Evolutionary conservation across 2,888 invertebrate species (phyloP).

Genomic region (Sphinx pinastri): DNA sequence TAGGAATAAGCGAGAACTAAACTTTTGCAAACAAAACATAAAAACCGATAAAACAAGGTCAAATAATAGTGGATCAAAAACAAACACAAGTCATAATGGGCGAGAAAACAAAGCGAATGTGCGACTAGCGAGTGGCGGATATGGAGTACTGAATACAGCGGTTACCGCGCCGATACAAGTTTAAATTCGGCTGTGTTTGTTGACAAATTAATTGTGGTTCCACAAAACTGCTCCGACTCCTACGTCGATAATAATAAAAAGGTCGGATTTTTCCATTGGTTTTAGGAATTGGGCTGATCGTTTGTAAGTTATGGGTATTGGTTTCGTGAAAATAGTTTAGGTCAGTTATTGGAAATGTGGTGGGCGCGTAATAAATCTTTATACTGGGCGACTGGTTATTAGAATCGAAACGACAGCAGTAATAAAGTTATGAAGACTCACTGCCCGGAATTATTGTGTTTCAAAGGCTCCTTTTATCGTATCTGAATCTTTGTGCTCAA

Average conservation of each 20-base stretch:
- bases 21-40: slow-evolving; percentile 39
- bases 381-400: slow-evolving; percentile 22
- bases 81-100: slow-evolving; percentile 42
- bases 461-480: neutral
- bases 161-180: slow-evolving; percentile 33
- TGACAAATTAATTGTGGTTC: slow-evolving; percentile 49
- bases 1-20: slow-evolving; percentile 35
- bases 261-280: slow-evolving; percentile 23
- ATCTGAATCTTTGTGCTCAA: neutral
- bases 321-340: slow-evolving; percentile 39
- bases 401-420: slow-evolving; percentile 9
- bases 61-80: slow-evolving; percentile 40
- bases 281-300: slow-evolving; percentile 35
- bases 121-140: neutral
- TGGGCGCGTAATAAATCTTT: slow-evolving; percentile 30
- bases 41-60: slow-evolving; percentile 20
- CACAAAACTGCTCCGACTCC: slow-evolving; percentile 31
- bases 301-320: slow-evolving; percentile 42
- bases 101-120: slow-evolving; percentile 40
- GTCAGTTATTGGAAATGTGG: slow-evolving; percentile 29
- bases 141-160: neutral
- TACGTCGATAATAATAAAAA: slow-evolving; percentile 26
- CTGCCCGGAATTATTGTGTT: neutral
- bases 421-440: slow-evolving; percentile 15
- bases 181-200: slow-evolving; percentile 39